These are phyloP conservation scores for Chelonia mydas DNA, from an alignment of 2,797 vertebrate species.

Conservation along the genomic window DNA sequence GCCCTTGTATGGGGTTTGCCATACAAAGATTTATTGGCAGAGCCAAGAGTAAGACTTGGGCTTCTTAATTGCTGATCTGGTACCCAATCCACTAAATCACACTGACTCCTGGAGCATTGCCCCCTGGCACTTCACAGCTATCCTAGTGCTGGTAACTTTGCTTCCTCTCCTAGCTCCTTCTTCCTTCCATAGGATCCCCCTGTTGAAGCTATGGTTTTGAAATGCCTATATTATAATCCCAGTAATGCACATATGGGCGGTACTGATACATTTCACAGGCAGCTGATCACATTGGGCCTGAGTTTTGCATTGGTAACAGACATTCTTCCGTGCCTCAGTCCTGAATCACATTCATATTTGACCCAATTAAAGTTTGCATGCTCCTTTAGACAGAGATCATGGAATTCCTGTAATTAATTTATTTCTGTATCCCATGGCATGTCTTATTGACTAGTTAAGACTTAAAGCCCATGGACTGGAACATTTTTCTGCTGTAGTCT, in stretches of 20 bases:
- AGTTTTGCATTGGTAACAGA: not conserved
- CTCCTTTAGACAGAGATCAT: not conserved
- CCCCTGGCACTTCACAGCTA: not conserved
- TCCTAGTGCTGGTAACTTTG: not conserved
- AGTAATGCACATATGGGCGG: not conserved
- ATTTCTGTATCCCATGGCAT: not conserved
- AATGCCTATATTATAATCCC: not conserved
- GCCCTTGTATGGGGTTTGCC: not conserved
- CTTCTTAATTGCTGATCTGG: not conserved
- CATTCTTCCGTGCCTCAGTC: not conserved
- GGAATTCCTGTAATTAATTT: not conserved
- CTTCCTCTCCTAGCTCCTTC: not conserved
- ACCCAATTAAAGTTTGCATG: not conserved
- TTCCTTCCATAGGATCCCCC: not conserved
- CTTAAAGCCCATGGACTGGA: not conserved
- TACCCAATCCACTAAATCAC: not conserved
- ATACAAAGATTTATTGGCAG: too few relatives aligned
- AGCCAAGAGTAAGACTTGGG: not conserved
- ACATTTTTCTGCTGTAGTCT: not conserved
- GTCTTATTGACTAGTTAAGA: not conserved
- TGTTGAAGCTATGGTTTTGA: accelerated
- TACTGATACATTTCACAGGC: not conserved
- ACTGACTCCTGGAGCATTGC: too few relatives aligned
- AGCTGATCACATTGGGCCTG: not conserved
- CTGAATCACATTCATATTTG: not conserved